Percentiles rank a stretch among this genome's conserved stretches.
phyloP scores from a whole-genome alignment of 2,113 vertebrate species.

The Lucifuga dentata region DNA sequence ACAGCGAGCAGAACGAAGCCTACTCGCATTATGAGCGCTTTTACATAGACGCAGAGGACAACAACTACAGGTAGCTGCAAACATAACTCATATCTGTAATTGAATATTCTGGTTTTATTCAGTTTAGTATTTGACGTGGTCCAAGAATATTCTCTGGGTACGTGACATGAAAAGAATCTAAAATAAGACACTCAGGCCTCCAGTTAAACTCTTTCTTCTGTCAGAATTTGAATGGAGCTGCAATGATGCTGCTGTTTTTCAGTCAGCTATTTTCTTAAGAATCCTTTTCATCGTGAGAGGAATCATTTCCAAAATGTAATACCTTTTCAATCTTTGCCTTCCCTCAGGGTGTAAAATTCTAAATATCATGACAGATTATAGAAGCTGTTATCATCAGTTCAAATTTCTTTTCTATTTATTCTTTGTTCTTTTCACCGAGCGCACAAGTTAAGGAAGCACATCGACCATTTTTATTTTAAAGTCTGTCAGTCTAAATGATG shows the following conservation, averaged over 20 bases:
- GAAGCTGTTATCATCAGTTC: conserved; percentile 22
- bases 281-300: conserved; percentile 18
- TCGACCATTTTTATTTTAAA: conserved; percentile 37
- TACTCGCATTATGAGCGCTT: conserved; percentile 85
- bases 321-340: conserved; percentile 6
- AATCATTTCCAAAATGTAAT: conserved; percentile 26
- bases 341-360: conserved; percentile 15
- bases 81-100: neutral
- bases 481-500: conserved; percentile 52
- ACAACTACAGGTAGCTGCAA: conserved; percentile 82
- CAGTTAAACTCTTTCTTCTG: conserved; percentile 17
- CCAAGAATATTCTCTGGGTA: neutral
- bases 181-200: conserved; percentile 6
- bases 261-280: conserved; percentile 27
- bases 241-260: conserved; percentile 29
- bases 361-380: conserved; percentile 31
- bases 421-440: conserved; percentile 5
- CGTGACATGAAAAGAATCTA: neutral
- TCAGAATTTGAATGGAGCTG: conserved; percentile 20
- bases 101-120: neutral
- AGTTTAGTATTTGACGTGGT: neutral
- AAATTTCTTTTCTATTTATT: conserved; percentile 16
- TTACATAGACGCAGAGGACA: conserved; percentile 80
- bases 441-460: conserved; percentile 28
- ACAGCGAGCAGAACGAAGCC: conserved; percentile 83